These are phyloP conservation scores for Rhinolophus ferrumequinum DNA, from an alignment of 2,113 vertebrate genomes.

Conservation along the genomic window DNA sequence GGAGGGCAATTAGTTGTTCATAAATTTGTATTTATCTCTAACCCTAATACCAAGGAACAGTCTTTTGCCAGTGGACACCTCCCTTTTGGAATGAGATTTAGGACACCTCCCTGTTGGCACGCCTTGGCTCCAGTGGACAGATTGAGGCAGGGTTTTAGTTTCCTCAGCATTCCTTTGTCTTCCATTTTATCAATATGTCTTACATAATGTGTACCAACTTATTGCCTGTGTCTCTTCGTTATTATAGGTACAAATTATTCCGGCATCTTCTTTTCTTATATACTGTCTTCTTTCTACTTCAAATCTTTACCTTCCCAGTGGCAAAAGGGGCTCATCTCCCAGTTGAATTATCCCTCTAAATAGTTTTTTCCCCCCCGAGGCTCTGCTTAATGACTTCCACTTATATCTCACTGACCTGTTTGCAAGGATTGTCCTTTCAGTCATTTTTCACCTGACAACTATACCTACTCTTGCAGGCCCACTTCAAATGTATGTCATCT, in stretches of 20 bases:
- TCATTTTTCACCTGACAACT: neutral
- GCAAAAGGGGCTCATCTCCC: neutral
- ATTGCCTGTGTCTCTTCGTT: slow-evolving; percentile 16
- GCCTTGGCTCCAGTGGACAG: neutral
- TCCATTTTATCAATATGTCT: neutral
- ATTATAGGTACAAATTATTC: neutral
- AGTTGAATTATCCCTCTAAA: neutral
- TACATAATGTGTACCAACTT: neutral
- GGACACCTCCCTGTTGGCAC: neutral
- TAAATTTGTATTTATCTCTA: slow-evolving; percentile 25
- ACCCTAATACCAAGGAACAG: neutral
- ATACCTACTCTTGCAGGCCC: neutral
- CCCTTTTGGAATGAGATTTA: neutral
- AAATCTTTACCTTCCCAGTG: neutral
- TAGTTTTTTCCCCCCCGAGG: neutral
- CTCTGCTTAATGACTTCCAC: neutral
- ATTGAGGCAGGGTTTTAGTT: neutral
- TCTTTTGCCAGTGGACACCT: neutral
- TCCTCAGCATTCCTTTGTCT: neutral
- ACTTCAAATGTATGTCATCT: neutral
- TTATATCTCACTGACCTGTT: neutral
- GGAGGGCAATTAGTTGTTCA: neutral
- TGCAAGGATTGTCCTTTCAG: neutral
- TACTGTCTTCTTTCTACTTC: neutral
- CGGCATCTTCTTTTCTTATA: slow-evolving; percentile 26